phyloP scores from a whole-genome alignment of 1,140 invertebrate genomes.

The Nixonia krombeini region DNA sequence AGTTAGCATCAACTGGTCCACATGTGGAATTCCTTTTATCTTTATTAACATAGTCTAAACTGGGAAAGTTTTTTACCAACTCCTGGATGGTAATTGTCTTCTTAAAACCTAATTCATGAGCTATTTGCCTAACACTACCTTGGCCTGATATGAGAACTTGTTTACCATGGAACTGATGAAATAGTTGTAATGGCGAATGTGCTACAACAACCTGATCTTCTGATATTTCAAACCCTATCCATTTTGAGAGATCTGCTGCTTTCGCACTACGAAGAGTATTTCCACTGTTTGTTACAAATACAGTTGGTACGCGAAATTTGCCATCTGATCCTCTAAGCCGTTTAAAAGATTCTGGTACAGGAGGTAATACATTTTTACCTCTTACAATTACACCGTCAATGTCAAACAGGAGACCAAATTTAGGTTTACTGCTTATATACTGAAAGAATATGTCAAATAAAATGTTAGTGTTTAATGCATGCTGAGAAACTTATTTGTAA shows the following conservation, averaged over 20 bases:
- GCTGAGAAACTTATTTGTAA: too few relatives aligned
- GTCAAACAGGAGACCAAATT: slow-evolving; percentile 81
- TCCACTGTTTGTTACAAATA: slow-evolving; percentile 81
- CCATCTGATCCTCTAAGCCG: slow-evolving; percentile 73
- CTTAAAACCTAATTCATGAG: slow-evolving; percentile 78
- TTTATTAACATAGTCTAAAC: slow-evolving; percentile 81
- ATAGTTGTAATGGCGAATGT: slow-evolving; percentile 79
- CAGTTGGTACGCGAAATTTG: slow-evolving; percentile 77
- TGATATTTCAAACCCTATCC: slow-evolving; percentile 76
- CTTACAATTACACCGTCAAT: slow-evolving; percentile 82
- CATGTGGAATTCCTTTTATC: slow-evolving; percentile 71
- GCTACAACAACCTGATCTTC: slow-evolving; percentile 82
- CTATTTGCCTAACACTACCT: slow-evolving; percentile 77
- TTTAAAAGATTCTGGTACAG: slow-evolving; percentile 74
- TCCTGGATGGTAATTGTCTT: slow-evolving; percentile 78
- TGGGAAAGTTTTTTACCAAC: slow-evolving; percentile 76
- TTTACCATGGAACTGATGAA: slow-evolving; percentile 77
- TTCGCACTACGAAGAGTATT: slow-evolving; percentile 75
- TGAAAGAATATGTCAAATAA: too few relatives aligned
- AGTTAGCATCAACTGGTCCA: slow-evolving; percentile 73
- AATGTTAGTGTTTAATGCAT: too few relatives aligned
- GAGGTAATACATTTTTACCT: slow-evolving; percentile 76
- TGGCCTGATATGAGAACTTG: slow-evolving; percentile 81
- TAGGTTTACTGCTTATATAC: slow-evolving; percentile 62
- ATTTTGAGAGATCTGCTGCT: slow-evolving; percentile 76